Percentiles rank a stretch among this genome's conserved stretches.
These are phyloP conservation scores for Sturnus vulgaris DNA, from an alignment of 2,113 vertebrate species.

Conservation along the genomic window DNA sequence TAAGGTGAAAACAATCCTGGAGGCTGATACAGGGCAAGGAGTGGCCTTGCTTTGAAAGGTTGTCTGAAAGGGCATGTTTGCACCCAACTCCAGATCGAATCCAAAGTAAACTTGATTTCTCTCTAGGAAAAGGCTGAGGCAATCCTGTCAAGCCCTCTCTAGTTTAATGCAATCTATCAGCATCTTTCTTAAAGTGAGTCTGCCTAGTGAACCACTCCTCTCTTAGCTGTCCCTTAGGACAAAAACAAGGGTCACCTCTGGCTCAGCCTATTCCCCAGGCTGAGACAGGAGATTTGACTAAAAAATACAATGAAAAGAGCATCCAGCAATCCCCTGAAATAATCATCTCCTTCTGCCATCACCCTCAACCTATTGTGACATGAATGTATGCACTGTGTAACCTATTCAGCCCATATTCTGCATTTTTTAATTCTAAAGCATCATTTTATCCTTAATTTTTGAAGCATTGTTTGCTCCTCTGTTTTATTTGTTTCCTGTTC, in stretches of 20 bases:
- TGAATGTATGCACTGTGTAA: not conserved
- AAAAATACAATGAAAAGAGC: not conserved
- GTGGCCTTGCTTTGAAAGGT: conserved; percentile 38
- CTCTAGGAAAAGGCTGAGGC: conserved; percentile 38
- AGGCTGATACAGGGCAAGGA: conserved; percentile 17
- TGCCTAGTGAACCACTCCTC: not conserved
- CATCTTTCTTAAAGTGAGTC: not conserved
- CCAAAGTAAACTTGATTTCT: conserved; percentile 57
- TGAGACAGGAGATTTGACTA: not conserved
- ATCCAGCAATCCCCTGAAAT: not conserved
- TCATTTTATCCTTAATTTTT: not conserved
- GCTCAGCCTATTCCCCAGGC: not conserved
- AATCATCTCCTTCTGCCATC: not conserved
- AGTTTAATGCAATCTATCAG: conserved; percentile 18
- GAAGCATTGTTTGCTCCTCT: not conserved
- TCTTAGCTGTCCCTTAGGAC: not conserved
- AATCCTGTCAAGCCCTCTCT: conserved; percentile 6
- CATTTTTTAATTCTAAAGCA: not conserved
- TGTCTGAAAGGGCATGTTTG: conserved; percentile 58
- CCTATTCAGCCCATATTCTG: not conserved
- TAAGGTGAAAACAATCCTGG: not conserved
- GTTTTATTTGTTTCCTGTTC: not conserved
- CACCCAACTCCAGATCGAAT: conserved; percentile 16
- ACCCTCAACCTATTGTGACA: not conserved
- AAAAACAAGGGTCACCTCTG: not conserved